These are phyloP conservation scores for Lysandra bellargus DNA, from an alignment of 2,888 invertebrate species.

Conservation along the genomic window DNA sequence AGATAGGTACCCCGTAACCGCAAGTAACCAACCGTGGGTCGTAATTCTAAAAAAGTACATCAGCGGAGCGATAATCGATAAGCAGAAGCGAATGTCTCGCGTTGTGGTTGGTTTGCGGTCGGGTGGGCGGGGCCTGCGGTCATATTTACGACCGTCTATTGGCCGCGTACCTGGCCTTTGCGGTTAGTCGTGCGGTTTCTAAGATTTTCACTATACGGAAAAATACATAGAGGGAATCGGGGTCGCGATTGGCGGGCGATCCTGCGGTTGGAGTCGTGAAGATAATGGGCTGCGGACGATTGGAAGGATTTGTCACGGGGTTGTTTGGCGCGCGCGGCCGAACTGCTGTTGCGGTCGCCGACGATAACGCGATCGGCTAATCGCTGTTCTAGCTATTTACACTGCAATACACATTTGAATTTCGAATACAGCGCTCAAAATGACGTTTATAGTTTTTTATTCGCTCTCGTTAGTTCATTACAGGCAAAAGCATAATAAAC, in stretches of 20 bases:
- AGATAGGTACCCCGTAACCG: slow-evolving; percentile 32
- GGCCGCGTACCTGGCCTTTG: slow-evolving; percentile 81
- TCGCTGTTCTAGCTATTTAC: slow-evolving; percentile 31
- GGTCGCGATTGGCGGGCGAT: slow-evolving; percentile 71
- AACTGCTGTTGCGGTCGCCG: slow-evolving; percentile 48
- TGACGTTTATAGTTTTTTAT: background rate
- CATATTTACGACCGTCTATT: slow-evolving; percentile 80
- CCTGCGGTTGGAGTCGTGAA: slow-evolving; percentile 80
- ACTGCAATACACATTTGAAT: slow-evolving; percentile 6
- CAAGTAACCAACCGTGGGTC: slow-evolving; percentile 51
- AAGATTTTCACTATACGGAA: slow-evolving; percentile 80
- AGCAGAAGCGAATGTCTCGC: slow-evolving; percentile 72
- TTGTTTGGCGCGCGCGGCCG: slow-evolving; percentile 49
- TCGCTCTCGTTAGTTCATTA: no score
- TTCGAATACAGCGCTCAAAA: background rate
- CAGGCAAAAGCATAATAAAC: background rate
- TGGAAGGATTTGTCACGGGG: slow-evolving; percentile 66
- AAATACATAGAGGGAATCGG: slow-evolving; percentile 72
- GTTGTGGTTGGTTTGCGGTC: slow-evolving; percentile 84
- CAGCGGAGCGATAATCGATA: slow-evolving; percentile 66
- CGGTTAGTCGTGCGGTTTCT: slow-evolving; percentile 82
- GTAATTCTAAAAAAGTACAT: slow-evolving; percentile 65
- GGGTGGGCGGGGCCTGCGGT: slow-evolving; percentile 83
- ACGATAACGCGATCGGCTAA: slow-evolving; percentile 45
- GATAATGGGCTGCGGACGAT: slow-evolving; percentile 67